Conservation (phyloP, 2,888 invertebrate species). For the Cantharis lateralis region DNA sequence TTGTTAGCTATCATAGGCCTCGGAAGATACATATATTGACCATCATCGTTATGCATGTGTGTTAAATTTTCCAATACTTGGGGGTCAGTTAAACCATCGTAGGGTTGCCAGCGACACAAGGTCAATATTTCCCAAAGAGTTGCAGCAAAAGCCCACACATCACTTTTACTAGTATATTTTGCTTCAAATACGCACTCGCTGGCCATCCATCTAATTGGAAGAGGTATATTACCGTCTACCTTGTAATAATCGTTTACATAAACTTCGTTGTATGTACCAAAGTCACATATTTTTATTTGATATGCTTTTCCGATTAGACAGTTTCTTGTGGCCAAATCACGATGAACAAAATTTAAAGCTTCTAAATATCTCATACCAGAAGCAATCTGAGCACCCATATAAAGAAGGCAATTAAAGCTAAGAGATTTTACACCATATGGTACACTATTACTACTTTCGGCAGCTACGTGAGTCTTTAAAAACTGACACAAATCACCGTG, state of each 20-base stretch:
- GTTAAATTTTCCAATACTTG: constrained; percentile 83
- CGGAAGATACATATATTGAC: constrained; percentile 65
- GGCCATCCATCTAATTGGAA: constrained; percentile 90
- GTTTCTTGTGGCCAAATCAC: constrained; percentile 87
- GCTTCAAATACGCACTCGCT: constrained; percentile 84
- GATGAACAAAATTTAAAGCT: constrained; percentile 86
- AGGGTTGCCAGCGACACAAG: constrained; percentile 77
- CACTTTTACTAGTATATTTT: constrained; percentile 86
- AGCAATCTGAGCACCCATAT: constrained; percentile 83
- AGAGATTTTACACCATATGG: constrained; percentile 66
- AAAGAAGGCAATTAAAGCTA: constrained; percentile 75
- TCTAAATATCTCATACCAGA: constrained; percentile 90
- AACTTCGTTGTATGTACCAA: constrained; percentile 81
- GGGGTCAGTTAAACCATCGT: constrained; percentile 73
- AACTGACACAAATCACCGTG: constrained; percentile 84
- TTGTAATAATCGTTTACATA: constrained; percentile 83
- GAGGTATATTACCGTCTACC: constrained; percentile 74
- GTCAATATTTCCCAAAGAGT: constrained; percentile 86
- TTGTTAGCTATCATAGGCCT: constrained; percentile 74
- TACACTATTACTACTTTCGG: constrained; percentile 64
- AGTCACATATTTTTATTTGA: constrained; percentile 83
- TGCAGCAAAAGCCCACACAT: constrained; percentile 90
- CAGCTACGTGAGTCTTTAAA: constrained; percentile 70
- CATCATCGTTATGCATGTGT: constrained; percentile 68
- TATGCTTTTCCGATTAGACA: constrained; percentile 83